Evolutionary conservation across 2,113 vertebrate species (phyloP).

Genomic region (Saguinus imperator): DNA sequence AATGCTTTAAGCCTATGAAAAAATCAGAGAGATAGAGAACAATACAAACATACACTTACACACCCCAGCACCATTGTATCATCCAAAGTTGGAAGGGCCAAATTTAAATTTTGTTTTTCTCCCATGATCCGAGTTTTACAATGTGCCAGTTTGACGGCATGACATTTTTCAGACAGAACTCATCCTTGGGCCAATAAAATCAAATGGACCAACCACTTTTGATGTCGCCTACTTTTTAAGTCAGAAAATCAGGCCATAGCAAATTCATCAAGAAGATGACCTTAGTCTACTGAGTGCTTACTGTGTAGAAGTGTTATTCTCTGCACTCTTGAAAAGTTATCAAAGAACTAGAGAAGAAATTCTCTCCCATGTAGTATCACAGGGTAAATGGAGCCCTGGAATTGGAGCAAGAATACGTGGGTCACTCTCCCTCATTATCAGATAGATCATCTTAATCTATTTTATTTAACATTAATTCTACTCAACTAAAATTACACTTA

Average conservation of each 20-base stretch:
- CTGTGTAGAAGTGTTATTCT: neutral
- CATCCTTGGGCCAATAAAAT: neutral
- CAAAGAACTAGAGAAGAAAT: neutral
- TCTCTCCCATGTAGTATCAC: neutral
- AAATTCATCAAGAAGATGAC: neutral
- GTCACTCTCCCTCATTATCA: neutral
- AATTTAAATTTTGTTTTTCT: neutral
- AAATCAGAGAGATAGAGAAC: neutral
- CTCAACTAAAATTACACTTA: neutral
- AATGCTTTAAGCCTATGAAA: neutral
- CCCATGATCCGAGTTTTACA: neutral
- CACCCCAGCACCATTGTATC: neutral
- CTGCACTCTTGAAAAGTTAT: neutral
- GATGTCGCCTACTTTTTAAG: neutral
- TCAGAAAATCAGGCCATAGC: neutral
- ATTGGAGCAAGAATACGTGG: neutral
- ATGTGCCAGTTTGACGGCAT: neutral
- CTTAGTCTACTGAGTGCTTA: neutral
- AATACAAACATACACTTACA: neutral
- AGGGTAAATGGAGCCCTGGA: neutral
- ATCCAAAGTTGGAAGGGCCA: neutral
- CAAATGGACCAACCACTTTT: neutral
- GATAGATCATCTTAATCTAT: neutral
- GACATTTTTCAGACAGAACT: neutral
- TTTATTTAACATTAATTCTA: neutral